These are phyloP conservation scores for Amazona vittata DNA, from an alignment of 2,113 vertebrate species.

Conservation along the genomic window DNA sequence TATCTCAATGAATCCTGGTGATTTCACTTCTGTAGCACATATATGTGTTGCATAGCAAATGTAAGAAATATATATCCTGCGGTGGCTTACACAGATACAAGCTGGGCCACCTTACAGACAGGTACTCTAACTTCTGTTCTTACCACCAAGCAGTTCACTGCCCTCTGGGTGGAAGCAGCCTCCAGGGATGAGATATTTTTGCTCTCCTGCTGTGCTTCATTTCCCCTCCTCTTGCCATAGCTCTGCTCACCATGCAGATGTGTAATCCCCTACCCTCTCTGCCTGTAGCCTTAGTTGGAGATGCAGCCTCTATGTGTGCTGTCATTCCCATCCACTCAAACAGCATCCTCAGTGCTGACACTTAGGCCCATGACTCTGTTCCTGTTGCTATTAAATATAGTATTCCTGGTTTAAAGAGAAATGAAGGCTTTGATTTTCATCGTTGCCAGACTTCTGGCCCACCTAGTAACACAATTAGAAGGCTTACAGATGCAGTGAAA, in stretches of 20 bases:
- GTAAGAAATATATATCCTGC: neutral
- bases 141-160: neutral
- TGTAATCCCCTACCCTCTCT: neutral
- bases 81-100: neutral
- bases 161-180: neutral
- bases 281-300: neutral
- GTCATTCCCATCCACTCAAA: neutral
- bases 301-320: neutral
- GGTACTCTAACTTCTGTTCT: neutral
- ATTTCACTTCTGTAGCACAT: neutral
- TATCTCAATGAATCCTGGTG: neutral
- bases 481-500: neutral
- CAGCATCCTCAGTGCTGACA: neutral
- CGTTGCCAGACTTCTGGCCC: slow-evolving; percentile 6
- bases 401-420: neutral
- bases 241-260: neutral
- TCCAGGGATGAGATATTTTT: neutral
- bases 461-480: slow-evolving; percentile 13
- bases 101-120: neutral
- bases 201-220: neutral
- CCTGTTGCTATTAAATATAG: neutral
- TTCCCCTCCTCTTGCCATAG: neutral
- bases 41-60: neutral
- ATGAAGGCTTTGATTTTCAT: neutral
- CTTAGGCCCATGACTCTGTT: neutral